Evolutionary conservation across 2,888 invertebrate species (phyloP).

Genomic region (Apamea crenata): DNA sequence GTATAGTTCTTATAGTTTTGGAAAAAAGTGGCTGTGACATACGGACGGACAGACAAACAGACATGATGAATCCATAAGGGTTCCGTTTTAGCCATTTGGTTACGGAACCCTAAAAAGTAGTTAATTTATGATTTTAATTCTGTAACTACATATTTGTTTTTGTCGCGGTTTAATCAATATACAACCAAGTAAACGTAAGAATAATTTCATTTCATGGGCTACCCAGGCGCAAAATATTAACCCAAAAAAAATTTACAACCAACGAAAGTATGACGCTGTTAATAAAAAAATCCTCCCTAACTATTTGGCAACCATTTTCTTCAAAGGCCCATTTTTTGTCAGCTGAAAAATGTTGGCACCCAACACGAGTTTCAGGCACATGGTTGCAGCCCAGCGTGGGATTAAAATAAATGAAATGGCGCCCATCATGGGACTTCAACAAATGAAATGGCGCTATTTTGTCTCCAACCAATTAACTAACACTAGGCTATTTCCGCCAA

Average conservation of each 20-base stretch:
- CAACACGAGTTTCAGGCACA: neutral
- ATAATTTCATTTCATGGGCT: neutral
- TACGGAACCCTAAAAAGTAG: no score
- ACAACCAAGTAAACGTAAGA: neutral
- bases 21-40: no score
- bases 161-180: neutral
- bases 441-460: neutral
- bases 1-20: no score
- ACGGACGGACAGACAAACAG: no score
- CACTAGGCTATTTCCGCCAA: neutral
- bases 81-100: no score
- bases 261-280: neutral
- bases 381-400: slow-evolving; percentile 20
- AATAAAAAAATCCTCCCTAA: neutral
- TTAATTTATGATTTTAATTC: neutral
- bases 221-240: no score
- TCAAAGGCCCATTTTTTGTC: neutral
- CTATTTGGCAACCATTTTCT: no score
- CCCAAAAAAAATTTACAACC: neutral
- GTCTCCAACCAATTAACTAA: neutral
- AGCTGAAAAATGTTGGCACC: neutral
- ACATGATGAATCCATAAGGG: no score
- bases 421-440: neutral
- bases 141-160: neutral
- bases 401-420: neutral